Percentiles rank a stretch among this genome's conserved stretches.
These are phyloP conservation scores for Argopecten irradians DNA, from an alignment of 1,140 invertebrate genomes.

Conservation along the genomic window DNA sequence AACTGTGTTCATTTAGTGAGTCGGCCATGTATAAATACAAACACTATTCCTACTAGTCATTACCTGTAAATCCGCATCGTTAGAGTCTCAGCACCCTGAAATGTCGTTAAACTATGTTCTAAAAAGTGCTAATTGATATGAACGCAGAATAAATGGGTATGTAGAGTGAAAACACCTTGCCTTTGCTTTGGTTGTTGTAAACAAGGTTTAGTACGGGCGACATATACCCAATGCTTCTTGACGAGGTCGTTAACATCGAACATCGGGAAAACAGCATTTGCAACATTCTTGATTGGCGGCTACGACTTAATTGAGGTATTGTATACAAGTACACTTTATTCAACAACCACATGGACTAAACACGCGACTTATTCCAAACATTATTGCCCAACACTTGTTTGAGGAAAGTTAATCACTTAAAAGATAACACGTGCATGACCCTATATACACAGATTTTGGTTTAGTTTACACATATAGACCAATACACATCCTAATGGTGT, in stretches of 20 bases:
- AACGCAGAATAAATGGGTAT: background rate
- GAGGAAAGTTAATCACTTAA: background rate
- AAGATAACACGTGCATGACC: background rate
- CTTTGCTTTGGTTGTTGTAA: background rate
- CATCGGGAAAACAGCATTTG: background rate
- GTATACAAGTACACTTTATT: background rate
- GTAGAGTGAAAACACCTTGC: background rate
- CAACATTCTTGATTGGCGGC: background rate
- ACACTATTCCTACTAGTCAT: background rate
- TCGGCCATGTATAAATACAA: background rate
- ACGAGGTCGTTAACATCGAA: background rate
- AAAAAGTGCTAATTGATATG: slow-evolving; percentile 7
- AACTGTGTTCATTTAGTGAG: background rate
- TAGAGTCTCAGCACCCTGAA: background rate
- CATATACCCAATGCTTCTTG: background rate
- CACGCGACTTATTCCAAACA: background rate
- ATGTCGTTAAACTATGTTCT: background rate
- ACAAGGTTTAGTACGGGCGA: background rate
- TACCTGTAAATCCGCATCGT: background rate
- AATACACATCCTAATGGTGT: too few relatives aligned
- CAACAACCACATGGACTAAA: background rate
- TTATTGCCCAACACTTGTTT: background rate
- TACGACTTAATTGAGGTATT: background rate
- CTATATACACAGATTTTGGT: too few relatives aligned
- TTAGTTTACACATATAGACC: too few relatives aligned